phyloP scores from a whole-genome alignment of 2,113 vertebrate species.

The Heterotis niloticus region DNA sequence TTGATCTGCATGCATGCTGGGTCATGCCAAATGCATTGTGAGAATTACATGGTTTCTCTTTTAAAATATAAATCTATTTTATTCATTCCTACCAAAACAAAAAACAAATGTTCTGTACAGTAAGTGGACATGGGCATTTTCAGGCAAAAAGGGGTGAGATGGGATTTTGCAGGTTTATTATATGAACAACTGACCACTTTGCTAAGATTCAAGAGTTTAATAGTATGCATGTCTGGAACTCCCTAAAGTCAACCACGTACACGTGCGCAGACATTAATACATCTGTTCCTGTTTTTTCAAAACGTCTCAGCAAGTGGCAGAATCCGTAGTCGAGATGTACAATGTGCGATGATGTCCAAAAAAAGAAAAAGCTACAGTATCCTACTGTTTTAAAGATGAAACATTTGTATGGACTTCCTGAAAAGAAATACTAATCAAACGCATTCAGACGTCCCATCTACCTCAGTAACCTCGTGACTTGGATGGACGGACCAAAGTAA shows the following conservation, averaged over 20 bases:
- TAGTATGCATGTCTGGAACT: not conserved
- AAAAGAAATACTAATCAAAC: constrained; percentile 15
- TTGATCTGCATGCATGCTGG: constrained; percentile 37
- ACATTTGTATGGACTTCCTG: constrained; percentile 37
- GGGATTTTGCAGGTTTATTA: constrained; percentile 7
- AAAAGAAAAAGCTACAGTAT: constrained; percentile 24
- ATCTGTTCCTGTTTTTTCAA: not conserved
- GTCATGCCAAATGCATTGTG: constrained; percentile 35
- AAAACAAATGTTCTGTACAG: constrained; percentile 20
- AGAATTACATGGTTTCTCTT: constrained; percentile 23
- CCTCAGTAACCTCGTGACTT: not conserved
- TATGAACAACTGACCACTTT: not conserved
- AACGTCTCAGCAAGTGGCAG: not conserved
- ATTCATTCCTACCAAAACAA: constrained; percentile 27
- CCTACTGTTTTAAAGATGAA: constrained; percentile 32
- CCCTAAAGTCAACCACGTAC: constrained; percentile 2
- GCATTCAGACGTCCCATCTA: not conserved
- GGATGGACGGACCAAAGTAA: not conserved
- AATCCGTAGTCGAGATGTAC: constrained; percentile 12
- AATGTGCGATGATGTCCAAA: constrained; percentile 27
- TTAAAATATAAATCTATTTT: constrained; percentile 26
- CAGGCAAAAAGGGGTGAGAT: constrained; percentile 13
- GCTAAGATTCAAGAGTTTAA: not conserved
- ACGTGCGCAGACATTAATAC: not conserved
- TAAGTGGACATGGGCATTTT: constrained; percentile 15